phyloP scores from a whole-genome alignment of 2,113 vertebrate genomes.

The Dromiciops gliroides region DNA sequence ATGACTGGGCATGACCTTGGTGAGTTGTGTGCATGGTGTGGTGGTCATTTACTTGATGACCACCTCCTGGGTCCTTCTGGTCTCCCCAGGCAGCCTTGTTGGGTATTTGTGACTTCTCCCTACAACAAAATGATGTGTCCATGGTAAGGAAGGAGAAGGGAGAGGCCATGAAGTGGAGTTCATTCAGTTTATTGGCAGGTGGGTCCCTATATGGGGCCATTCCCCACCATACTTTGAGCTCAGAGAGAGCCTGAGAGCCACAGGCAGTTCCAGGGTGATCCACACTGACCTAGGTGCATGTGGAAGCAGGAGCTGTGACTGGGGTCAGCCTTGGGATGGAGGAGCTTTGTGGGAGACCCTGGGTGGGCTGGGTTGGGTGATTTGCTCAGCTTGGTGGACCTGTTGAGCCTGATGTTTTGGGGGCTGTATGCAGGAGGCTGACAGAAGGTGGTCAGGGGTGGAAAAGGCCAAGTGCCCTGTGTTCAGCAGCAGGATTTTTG shows the following conservation, averaged over 20 bases:
- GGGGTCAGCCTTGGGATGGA: not conserved
- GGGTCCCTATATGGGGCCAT: too few species aligned
- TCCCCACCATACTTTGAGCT: too few species aligned
- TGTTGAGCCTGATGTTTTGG: too few species aligned
- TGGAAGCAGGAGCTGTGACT: too few species aligned
- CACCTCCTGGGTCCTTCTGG: not conserved
- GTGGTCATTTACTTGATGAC: fast-evolving
- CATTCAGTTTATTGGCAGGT: not conserved
- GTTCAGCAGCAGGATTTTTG: not conserved
- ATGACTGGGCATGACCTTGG: not conserved
- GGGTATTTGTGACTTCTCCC: not conserved
- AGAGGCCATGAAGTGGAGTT: not conserved
- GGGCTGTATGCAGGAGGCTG: too few species aligned
- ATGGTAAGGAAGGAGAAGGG: not conserved
- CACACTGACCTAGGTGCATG: too few species aligned
- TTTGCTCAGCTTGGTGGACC: too few species aligned
- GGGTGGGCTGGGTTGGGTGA: not conserved
- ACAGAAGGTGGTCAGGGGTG: not conserved
- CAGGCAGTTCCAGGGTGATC: too few species aligned
- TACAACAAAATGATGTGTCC: too few species aligned
- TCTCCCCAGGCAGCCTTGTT: not conserved
- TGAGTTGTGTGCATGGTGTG: not conserved
- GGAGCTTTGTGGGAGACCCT: not conserved
- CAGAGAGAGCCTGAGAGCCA: too few species aligned
- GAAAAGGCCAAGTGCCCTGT: too few species aligned